A percentile compares a stretch with the other conserved stretches of the same genome.
phyloP scores from a whole-genome alignment of 2,113 vertebrate species.

The Barbus barbus region DNA sequence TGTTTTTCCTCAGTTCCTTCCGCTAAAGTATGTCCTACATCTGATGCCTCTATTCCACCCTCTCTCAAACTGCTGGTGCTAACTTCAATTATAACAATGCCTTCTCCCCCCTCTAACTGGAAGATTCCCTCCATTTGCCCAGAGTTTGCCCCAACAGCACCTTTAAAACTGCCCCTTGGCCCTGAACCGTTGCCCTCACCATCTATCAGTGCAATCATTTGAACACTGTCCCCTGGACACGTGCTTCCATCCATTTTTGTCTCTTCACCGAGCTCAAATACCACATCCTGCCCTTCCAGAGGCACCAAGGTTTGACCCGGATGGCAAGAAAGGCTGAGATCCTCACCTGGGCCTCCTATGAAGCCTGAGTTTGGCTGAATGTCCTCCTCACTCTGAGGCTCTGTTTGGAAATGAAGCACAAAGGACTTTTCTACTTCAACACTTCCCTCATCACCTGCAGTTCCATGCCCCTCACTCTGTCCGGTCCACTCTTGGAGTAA shows the following conservation, averaged over 20 bases:
- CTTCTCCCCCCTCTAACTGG: constrained; percentile 75
- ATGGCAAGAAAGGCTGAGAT: constrained; percentile 70
- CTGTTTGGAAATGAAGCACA: constrained; percentile 76
- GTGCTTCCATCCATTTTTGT: constrained; percentile 67
- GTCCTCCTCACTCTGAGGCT: constrained; percentile 59
- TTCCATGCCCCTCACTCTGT: constrained; percentile 58
- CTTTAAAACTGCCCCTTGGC: constrained; percentile 55
- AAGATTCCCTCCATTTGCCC: constrained; percentile 73
- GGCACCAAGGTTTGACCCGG: constrained; percentile 67
- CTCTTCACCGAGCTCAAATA: constrained; percentile 74
- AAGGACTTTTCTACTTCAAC: constrained; percentile 67
- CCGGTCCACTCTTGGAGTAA: constrained; percentile 73
- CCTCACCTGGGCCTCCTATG: constrained; percentile 59
- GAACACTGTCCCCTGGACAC: constrained; percentile 69
- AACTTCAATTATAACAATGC: constrained; percentile 81
- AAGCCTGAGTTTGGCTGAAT: constrained; percentile 52
- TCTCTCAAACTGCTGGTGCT: constrained; percentile 76
- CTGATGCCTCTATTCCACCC: constrained; percentile 61
- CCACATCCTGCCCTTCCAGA: constrained; percentile 72
- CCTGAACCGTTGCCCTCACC: constrained; percentile 63
- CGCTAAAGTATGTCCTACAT: constrained; percentile 59
- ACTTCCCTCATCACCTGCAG: constrained; percentile 49
- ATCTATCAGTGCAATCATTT: constrained; percentile 79
- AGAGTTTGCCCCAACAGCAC: constrained; percentile 54
- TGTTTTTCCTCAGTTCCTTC: constrained; percentile 59